Base-by-base conservation (phyloP, 37 sponge, comb jelly and placozoan genomes). In the Tethya wilhelma region DNA sequence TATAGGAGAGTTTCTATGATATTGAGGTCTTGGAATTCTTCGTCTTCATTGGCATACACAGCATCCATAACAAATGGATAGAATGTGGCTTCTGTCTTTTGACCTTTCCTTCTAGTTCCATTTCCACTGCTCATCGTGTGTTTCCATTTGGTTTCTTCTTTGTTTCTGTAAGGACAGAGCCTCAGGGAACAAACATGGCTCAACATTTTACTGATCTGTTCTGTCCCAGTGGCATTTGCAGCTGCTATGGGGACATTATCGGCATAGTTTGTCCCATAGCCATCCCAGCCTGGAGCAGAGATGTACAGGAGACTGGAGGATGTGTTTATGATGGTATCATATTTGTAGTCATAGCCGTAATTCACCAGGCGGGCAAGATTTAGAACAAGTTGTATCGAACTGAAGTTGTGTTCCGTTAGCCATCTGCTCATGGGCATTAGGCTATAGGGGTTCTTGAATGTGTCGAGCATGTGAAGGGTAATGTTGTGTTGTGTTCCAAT, bases 381-480 rank as follows among this genome's bases (percentile, higher is more conserved):
- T 25, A 73, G 74, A 9, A 49, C 83, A 64, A 83, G 0, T 14
- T 60, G 39, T 30, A 83, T 73, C 17, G 56, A 42, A 6, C 38
- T 44, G 23, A 83, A 56, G 30, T 30, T 59, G 38, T 64, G 36
- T 36, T 49, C 25, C 2, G 64, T 53, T 40, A 83, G 40, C 49
- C 49, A 73, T 53, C 83, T 63, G n/a, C 39, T 49, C 14, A 83
- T 9, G 32, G 83, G 65, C 45, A 73, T 29, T 60, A 74, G 38
- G 11, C 33, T 62, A 44, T 44, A 60, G 6, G 78, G 86, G 31
- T 85, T 85, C 39, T 85, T 85, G 17, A 38, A 40, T 32, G 79
- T 56, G 44, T 85, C 86, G 29, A 49, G 33, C 71, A 85, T 78
- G 79, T 85, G 86, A 6, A 85, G 44, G 25, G 59, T 85, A 44